Percentiles rank a stretch among this genome's conserved stretches.
phyloP scores from a whole-genome alignment of 1,140 invertebrate genomes.

The Probaryconus sp. region DNA sequence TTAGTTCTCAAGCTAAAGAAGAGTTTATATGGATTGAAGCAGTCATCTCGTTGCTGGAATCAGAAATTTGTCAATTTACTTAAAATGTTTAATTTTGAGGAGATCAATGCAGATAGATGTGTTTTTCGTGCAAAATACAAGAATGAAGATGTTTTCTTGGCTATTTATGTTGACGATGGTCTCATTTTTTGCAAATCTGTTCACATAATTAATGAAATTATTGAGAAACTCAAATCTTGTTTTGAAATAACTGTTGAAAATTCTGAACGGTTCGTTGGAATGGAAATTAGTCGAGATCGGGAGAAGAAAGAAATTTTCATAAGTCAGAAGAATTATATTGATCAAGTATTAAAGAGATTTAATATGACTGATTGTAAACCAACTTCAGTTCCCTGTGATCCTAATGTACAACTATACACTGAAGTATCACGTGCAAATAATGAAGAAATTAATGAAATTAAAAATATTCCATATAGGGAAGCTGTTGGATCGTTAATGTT shows the following conservation, averaged over 20 bases:
- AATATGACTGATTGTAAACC: constrained; percentile 15
- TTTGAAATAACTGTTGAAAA: constrained; percentile 11
- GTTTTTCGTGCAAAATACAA: neutral
- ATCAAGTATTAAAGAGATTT: neutral
- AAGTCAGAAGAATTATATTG: constrained; percentile 1
- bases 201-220: neutral
- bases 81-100: neutral
- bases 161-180: constrained; percentile 24
- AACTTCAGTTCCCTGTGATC: constrained; percentile 1
- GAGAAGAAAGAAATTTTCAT: neutral
- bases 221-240: neutral
- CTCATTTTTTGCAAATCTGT: neutral
- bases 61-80: constrained; percentile 58
- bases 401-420: neutral
- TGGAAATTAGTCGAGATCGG: constrained; percentile 7
- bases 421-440: constrained; percentile 4
- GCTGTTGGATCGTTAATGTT: constrained; percentile 66
- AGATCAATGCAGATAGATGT: constrained; percentile 1
- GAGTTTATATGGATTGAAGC: constrained; percentile 70
- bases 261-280: constrained; percentile 2
- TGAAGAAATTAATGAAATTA: neutral
- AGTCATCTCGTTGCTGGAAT: constrained; percentile 68
- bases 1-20: constrained; percentile 66
- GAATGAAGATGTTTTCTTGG: neutral
- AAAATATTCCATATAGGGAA: constrained; percentile 51